phyloP scores from a whole-genome alignment of 1,140 invertebrate genomes.

The Pinna nobilis region DNA sequence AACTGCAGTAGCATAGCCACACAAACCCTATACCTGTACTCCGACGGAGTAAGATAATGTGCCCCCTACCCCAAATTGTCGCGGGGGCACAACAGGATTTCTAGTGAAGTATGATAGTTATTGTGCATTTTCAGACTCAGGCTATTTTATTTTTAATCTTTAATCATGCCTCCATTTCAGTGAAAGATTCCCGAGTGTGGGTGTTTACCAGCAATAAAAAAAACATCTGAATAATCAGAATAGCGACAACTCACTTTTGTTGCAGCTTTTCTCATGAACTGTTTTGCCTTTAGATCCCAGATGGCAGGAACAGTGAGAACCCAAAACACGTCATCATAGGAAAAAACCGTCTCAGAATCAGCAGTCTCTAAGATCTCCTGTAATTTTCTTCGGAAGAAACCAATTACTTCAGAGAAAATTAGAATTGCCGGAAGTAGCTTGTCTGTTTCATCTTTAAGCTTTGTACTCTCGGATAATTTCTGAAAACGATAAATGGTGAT shows the following conservation, averaged over 20 bases:
- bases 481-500: too few relatives aligned
- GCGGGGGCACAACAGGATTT: too few relatives aligned
- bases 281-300: conserved; percentile 16
- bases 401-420: neutral
- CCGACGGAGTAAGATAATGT: too few relatives aligned
- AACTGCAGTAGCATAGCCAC: too few relatives aligned
- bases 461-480: neutral
- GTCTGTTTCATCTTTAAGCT: neutral
- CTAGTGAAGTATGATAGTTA: too few relatives aligned
- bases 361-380: neutral
- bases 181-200: too few relatives aligned
- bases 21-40: too few relatives aligned
- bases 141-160: too few relatives aligned
- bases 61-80: too few relatives aligned
- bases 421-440: neutral
- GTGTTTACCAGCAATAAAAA: too few relatives aligned
- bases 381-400: neutral
- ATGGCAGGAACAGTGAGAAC: conserved; percentile 17
- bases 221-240: neutral
- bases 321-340: conserved; percentile 8
- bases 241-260: neutral
- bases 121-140: too few relatives aligned
- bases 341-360: neutral
- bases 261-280: conserved; percentile 14
- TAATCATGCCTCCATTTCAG: too few relatives aligned